These are phyloP conservation scores for Semicossyphus pulcher DNA, from an alignment of 2,113 vertebrate genomes.

Conservation along the genomic window DNA sequence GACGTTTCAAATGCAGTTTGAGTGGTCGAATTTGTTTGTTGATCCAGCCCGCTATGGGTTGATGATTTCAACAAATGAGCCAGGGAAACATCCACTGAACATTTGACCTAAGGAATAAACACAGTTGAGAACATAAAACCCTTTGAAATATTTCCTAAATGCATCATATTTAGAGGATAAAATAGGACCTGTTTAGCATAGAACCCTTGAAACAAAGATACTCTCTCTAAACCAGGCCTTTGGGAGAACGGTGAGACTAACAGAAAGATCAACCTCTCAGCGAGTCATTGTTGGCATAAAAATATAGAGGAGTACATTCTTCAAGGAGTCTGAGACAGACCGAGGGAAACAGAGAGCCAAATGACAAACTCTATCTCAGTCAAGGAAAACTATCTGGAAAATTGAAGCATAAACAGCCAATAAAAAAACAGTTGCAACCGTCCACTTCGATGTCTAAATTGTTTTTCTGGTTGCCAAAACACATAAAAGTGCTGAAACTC, in stretches of 20 bases:
- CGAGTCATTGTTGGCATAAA: background rate
- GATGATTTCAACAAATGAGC: background rate
- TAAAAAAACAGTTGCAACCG: background rate
- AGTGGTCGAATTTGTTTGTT: too few species aligned
- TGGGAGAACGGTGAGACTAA: background rate
- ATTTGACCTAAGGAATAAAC: background rate
- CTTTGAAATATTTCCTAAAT: background rate
- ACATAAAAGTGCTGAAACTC: conserved; percentile 76
- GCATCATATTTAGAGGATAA: too few species aligned
- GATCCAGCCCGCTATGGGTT: background rate
- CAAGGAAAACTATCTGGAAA: conserved; percentile 2
- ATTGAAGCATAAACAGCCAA: conserved; percentile 3
- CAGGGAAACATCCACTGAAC: background rate
- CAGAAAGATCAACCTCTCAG: conserved; percentile 12
- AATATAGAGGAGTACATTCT: background rate
- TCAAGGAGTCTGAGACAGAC: background rate
- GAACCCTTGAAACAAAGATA: background rate
- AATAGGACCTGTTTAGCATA: background rate
- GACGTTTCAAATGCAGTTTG: background rate
- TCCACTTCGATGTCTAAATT: conserved; percentile 13
- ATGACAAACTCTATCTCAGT: background rate
- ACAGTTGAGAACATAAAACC: background rate
- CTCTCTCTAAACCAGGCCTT: background rate
- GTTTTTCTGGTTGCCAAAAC: conserved; percentile 55
- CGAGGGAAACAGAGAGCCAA: background rate